Evolutionary conservation across 2,888 invertebrate genomes (phyloP).

Genomic region (Drosophila setosimentum): DNA sequence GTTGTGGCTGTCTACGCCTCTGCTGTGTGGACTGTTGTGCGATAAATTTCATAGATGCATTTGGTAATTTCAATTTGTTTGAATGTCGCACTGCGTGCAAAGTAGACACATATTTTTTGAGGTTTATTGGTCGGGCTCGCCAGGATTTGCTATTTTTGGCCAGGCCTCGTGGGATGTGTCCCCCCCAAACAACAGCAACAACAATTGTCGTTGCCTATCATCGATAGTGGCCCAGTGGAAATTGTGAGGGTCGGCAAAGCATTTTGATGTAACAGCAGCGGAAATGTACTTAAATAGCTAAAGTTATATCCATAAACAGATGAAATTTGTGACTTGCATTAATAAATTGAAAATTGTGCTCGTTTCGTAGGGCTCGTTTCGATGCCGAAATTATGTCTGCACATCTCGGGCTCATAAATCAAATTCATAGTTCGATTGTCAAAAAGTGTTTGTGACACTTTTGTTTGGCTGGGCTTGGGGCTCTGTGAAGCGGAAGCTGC

Average conservation of each 20-base stretch:
- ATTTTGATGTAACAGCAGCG: constrained; percentile 62
- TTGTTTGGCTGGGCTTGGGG: constrained; percentile 14
- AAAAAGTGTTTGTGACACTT: constrained; percentile 39
- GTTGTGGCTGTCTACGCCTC: constrained; percentile 8
- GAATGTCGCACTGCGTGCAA: constrained; percentile 55
- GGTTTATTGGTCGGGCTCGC: constrained; percentile 60
- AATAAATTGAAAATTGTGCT: constrained; percentile 37
- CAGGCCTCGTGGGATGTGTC: constrained; percentile 56
- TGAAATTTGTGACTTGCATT: constrained; percentile 43
- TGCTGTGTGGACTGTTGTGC: constrained; percentile 38
- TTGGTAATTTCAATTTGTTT: constrained; percentile 78
- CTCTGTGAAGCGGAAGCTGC: constrained; percentile 45
- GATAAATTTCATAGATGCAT: constrained; percentile 75
- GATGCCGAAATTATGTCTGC: constrained; percentile 8
- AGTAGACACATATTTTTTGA: constrained; percentile 64
- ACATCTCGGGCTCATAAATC: constrained; percentile 44
- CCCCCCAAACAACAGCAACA: background rate
- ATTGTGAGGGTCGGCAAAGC: constrained; percentile 38
- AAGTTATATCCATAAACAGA: constrained; percentile 26
- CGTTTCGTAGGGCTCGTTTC: constrained; percentile 5
- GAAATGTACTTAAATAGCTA: constrained; percentile 41
- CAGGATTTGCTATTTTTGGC: constrained; percentile 57
- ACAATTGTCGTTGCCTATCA: constrained; percentile 67
- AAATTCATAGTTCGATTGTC: constrained; percentile 51
- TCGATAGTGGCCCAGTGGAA: background rate